Conservation (phyloP, 2,113 vertebrate species). For the Protomyctophum bolini region DNA sequence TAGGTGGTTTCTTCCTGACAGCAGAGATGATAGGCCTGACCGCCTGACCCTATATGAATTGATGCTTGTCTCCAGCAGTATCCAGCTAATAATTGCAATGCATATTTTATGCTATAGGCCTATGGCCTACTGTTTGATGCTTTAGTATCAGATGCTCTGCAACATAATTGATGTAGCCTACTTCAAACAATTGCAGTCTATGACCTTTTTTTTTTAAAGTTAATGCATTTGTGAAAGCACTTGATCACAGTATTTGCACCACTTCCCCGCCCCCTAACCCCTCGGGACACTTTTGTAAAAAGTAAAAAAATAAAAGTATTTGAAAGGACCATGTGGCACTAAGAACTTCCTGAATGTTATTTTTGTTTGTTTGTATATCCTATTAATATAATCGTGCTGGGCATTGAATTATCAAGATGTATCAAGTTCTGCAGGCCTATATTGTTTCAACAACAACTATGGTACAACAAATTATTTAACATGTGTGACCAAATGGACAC, state of each 20-base stretch:
- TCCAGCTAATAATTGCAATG: background rate
- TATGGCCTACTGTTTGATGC: background rate
- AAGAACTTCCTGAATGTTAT: background rate
- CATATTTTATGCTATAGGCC: background rate
- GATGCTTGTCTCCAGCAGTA: no score
- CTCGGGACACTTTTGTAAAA: constrained; percentile 1
- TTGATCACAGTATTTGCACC: constrained; percentile 6
- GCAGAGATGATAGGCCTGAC: no score
- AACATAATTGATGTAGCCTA: no score
- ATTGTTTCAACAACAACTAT: background rate
- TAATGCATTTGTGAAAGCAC: constrained; percentile 13
- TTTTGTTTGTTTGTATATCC: constrained; percentile 19
- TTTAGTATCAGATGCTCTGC: background rate
- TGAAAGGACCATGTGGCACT: background rate
- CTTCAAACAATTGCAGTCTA: background rate
- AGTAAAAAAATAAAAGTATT: background rate
- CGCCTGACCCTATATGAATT: no score
- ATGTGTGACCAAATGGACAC: no score
- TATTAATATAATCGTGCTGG: constrained; percentile 8
- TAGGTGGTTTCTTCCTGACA: no score
- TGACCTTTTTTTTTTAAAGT: background rate
- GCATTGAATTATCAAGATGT: constrained; percentile 4
- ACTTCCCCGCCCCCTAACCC: background rate
- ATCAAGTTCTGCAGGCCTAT: background rate
- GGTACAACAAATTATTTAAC: no score